Evolutionary conservation across 2,797 vertebrate species (phyloP).

Genomic region (Helostoma temminkii): DNA sequence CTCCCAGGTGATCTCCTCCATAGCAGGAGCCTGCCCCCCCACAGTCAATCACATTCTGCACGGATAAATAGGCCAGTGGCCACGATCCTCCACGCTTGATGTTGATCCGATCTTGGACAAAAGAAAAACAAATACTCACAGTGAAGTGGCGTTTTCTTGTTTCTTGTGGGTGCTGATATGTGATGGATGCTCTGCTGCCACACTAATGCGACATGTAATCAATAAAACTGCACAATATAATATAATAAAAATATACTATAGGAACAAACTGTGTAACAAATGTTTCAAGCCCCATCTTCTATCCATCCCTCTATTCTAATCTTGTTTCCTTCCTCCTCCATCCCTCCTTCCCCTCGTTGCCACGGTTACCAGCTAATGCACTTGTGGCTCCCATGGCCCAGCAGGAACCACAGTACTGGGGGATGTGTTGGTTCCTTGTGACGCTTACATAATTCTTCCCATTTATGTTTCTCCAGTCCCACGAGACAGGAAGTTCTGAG

Average conservation of each 20-base stretch:
- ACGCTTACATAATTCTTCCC: constrained; percentile 90
- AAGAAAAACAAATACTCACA: background rate
- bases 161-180: background rate
- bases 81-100: constrained; percentile 91
- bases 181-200: background rate
- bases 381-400: constrained; percentile 96
- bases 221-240: background rate
- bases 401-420: constrained; percentile 96
- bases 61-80: constrained; percentile 93
- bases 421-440: constrained; percentile 96
- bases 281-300: background rate
- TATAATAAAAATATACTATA: background rate
- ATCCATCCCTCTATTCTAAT: background rate
- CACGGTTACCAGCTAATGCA: constrained; percentile 89
- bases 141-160: background rate
- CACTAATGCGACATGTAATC: background rate
- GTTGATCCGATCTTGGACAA: constrained; percentile 90
- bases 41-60: constrained; percentile 94
- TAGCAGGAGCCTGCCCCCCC: constrained; percentile 88
- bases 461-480: constrained; percentile 92
- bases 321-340: background rate
- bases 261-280: background rate
- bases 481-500: constrained; percentile 83
- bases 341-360: constrained; percentile 2
- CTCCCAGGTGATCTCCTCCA: constrained; percentile 89